Percentiles rank a stretch among this genome's conserved stretches.
Evolutionary conservation across 2,797 vertebrate species (phyloP).

Genomic region (Myripristis jacobus): DNA sequence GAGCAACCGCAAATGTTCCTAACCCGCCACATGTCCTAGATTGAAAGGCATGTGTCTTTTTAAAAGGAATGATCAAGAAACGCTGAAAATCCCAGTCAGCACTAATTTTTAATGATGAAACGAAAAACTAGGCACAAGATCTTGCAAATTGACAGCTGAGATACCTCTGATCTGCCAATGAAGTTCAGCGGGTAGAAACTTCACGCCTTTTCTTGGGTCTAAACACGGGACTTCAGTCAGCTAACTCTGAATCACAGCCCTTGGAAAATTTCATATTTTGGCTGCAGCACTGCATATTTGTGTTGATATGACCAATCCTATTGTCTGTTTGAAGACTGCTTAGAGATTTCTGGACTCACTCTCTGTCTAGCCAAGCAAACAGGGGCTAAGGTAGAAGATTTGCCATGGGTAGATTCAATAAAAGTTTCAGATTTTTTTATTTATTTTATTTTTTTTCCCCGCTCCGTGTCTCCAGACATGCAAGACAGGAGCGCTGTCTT

Average conservation of each 20-base stretch:
- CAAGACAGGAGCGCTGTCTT: slow-evolving; percentile 45
- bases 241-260: slow-evolving; percentile 58
- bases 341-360: slow-evolving; percentile 49
- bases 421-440: slow-evolving; percentile 23
- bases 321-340: slow-evolving; percentile 53
- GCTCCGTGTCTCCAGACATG: slow-evolving; percentile 36
- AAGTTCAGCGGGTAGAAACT: slow-evolving; percentile 31
- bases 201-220: slow-evolving; percentile 30
- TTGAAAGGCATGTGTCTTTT: slow-evolving; percentile 40
- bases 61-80: slow-evolving; percentile 42
- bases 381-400: slow-evolving; percentile 13
- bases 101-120: slow-evolving; percentile 59
- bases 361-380: slow-evolving; percentile 43
- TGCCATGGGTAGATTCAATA: slow-evolving; percentile 45
- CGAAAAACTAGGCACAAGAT: slow-evolving; percentile 30
- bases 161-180: slow-evolving; percentile 40
- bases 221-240: slow-evolving; percentile 45
- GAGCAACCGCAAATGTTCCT: slow-evolving; percentile 51
- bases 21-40: slow-evolving; percentile 33
- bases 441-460: neutral
- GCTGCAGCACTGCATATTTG: slow-evolving; percentile 61
- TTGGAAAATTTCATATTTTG: slow-evolving; percentile 66
- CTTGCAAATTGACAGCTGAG: slow-evolving; percentile 32
- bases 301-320: slow-evolving; percentile 58
- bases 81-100: slow-evolving; percentile 40